Conservation (phyloP, 2,797 vertebrate species). For the Aeoliscus strigatus region DNA sequence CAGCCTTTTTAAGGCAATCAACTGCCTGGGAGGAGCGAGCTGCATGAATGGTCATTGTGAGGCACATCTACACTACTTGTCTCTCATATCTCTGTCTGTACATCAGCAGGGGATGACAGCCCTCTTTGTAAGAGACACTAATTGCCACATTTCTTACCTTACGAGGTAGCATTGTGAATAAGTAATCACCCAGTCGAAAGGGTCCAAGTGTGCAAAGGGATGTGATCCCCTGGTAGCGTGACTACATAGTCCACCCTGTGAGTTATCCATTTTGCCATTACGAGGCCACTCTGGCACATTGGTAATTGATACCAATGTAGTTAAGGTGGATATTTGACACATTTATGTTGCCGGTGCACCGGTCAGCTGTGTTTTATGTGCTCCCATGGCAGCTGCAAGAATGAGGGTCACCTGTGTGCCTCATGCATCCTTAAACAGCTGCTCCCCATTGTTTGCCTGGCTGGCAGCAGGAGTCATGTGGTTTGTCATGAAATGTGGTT, state of each 20-base stretch:
- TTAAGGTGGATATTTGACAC: slow-evolving; percentile 69
- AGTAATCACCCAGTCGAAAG: slow-evolving; percentile 33
- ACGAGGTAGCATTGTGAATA: slow-evolving; percentile 49
- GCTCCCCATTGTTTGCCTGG: slow-evolving; percentile 59
- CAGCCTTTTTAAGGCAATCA: slow-evolving; percentile 27
- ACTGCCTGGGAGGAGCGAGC: slow-evolving; percentile 28
- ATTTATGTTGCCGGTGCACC: slow-evolving; percentile 66
- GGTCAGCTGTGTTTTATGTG: slow-evolving; percentile 78
- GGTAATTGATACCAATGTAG: slow-evolving; percentile 75
- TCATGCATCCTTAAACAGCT: slow-evolving; percentile 80
- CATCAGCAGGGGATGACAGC: slow-evolving; percentile 36
- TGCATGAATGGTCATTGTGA: slow-evolving; percentile 47
- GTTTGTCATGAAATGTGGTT: slow-evolving; percentile 41
- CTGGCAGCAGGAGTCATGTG: slow-evolving; percentile 42
- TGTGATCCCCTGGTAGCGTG: slow-evolving; percentile 26
- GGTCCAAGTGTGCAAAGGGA: slow-evolving; percentile 33
- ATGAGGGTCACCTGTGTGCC: slow-evolving; percentile 75
- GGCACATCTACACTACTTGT: slow-evolving; percentile 6
- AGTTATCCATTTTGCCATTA: slow-evolving; percentile 70
- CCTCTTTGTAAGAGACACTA: slow-evolving; percentile 48
- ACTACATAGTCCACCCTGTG: slow-evolving; percentile 50
- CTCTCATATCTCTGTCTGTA: slow-evolving; percentile 29
- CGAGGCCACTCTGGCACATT: slow-evolving; percentile 61
- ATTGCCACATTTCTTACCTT: slow-evolving; percentile 51
- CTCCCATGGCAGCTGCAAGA: slow-evolving; percentile 59